phyloP scores from a whole-genome alignment of 2,888 invertebrate genomes.

The Mesoligia furuncula region DNA sequence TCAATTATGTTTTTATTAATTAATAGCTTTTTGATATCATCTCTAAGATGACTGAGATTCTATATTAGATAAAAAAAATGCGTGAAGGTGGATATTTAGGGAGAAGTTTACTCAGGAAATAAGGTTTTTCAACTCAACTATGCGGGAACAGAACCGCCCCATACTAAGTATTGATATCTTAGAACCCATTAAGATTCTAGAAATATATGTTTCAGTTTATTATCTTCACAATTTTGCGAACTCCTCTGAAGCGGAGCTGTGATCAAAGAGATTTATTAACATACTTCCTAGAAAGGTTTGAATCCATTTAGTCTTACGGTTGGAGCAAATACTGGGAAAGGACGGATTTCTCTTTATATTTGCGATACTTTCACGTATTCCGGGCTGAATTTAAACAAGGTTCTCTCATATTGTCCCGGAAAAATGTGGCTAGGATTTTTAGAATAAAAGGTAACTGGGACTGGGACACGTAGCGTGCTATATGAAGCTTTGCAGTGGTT shows the following conservation, averaged over 20 bases:
- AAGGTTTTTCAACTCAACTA: neutral
- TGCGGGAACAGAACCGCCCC: neutral
- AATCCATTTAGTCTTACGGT: neutral
- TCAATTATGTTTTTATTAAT: neutral
- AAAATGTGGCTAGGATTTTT: neutral
- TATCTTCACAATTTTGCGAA: neutral
- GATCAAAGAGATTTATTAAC: neutral
- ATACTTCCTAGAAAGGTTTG: neutral
- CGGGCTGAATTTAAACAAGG: neutral
- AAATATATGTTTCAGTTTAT: neutral
- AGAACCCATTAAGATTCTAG: neutral
- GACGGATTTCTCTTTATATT: constrained; percentile 1
- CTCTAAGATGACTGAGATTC: neutral
- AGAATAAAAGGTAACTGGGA: neutral
- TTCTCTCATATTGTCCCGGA: neutral
- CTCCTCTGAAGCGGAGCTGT: neutral
- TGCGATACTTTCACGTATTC: constrained; percentile 11
- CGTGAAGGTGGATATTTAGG: neutral
- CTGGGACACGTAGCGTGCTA: neutral
- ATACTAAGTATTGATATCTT: neutral
- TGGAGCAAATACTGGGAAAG: neutral
- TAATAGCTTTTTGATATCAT: neutral
- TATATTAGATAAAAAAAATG: neutral
- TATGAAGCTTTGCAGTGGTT: neutral
- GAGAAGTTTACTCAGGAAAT: neutral